Conservation (phyloP, 2,797 vertebrate species). For the Pantherophis vulpinus region DNA sequence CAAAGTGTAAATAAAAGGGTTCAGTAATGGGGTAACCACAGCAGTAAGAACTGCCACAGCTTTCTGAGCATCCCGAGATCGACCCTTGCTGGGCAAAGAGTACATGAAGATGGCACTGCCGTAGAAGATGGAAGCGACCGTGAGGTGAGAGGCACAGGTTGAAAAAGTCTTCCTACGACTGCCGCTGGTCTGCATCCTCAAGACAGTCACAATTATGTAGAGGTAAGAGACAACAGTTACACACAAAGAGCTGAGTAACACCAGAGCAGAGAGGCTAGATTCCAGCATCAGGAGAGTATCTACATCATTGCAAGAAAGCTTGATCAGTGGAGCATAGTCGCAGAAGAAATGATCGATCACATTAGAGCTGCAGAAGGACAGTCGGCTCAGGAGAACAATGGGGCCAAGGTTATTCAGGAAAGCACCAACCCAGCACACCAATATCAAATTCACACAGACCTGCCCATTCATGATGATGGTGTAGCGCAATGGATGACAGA, state of each 20-base stretch:
- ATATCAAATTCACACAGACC: background rate
- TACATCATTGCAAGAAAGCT: conserved; percentile 50
- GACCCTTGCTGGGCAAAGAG: conserved; percentile 45
- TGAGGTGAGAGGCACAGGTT: conserved; percentile 53
- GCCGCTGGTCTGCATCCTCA: conserved; percentile 41
- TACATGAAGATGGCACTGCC: conserved; percentile 58
- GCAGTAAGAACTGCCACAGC: conserved; percentile 45
- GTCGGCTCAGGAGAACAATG: background rate
- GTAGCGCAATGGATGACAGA: background rate
- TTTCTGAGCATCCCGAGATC: conserved; percentile 49
- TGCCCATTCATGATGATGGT: background rate
- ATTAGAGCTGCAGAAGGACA: background rate
- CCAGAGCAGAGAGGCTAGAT: conserved; percentile 40
- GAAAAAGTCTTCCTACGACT: conserved; percentile 55
- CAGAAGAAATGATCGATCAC: conserved; percentile 54
- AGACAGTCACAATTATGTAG: conserved; percentile 46
- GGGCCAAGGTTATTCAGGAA: background rate
- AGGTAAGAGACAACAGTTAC: conserved; percentile 48
- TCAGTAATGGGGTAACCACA: conserved; percentile 51
- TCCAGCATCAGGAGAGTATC: conserved; percentile 31
- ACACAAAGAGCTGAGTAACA: conserved; percentile 43
- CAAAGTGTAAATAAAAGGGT: background rate
- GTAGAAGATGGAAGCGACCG: conserved; percentile 54
- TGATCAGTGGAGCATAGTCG: conserved; percentile 54
- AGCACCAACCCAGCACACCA: background rate